Base-by-base conservation (phyloP, 2,888 invertebrate species). In the Clunio marinus region DNA sequence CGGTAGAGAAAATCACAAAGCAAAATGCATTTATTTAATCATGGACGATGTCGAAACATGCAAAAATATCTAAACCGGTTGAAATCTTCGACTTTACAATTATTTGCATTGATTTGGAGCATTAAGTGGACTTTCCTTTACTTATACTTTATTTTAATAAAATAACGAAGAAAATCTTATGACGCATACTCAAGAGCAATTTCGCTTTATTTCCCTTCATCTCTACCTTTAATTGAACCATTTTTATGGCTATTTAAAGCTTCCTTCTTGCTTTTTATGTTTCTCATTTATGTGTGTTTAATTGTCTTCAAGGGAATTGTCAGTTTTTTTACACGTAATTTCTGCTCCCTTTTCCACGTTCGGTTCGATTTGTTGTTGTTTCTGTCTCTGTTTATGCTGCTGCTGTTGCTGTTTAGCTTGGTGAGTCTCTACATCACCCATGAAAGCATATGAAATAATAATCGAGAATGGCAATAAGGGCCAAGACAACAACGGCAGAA, bases 161-260 rank as follows among this genome's bases (percentile, higher is more conserved):
- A 41, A 41, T 41, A n/a, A 41, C n/a, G 15, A 41, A 5, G 41
- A 15, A 41, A 41, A n/a, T n/a, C n/a, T n/a, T n/a, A n/a, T n/a
- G n/a, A n/a, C n/a, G n/a, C n/a, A n/a, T 15, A 3, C 41, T 41
- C 41, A n/a, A 41, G 10, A 5, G 32, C 32, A 10, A 10, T 32
- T 41, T 5, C 41, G 41, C 41, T 41, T 41, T 41, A n/a, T 15
- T 41, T 32, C 15, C 15, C 41, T 41, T 10, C 41, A 41, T 41
- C n/a, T n/a, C n/a, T n/a, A n/a, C n/a, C n/a, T 41, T 32, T 41
- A 41, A 41, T 41, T 41, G 41, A 41, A 41, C 41, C 41, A 41
- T 41, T 41, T 41, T n/a, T n/a, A n/a, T n/a, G n/a, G n/a, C n/a
- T n/a, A n/a, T n/a, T n/a, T n/a, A n/a, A n/a, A n/a, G n/a, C n/a